Base-by-base conservation (phyloP, 1,140 invertebrate species). In the Asbolus verrucosus region DNA sequence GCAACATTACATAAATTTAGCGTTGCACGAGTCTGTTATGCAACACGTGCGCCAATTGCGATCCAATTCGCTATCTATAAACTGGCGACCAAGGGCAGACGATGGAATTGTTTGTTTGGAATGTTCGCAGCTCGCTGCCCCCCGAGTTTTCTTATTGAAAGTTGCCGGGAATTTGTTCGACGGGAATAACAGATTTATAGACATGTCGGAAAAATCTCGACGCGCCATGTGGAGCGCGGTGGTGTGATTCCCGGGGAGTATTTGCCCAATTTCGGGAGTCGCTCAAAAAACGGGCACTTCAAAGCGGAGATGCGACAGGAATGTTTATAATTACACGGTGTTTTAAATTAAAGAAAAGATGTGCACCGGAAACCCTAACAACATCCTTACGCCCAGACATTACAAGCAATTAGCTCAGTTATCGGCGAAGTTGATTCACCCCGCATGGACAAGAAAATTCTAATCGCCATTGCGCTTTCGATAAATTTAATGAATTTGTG, bases 351-450 rank as follows among this genome's bases (percentile, higher is more conserved):
- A 30, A 54, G 46, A 54, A 54, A 54, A 54, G 46, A 54, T 54
- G 46, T 19, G 41, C 46, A 54, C 46, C 46, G 46, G 46, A 54
- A 54, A 54, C 46, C 46, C 27, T 54, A 54, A 54, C 46, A 54
- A 54, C 46, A 54, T 54, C 46, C 46, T 54, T 27, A 11, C 6
- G 21, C n/a, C 46, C 46, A 54, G 46, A 54, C 46, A 54, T 54
- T 54, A 21, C 21, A n/a, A 21, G 46, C 46, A 54, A 54, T 54
- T 54, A 54, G 46, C 21, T 19, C 18, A 11, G 46, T 54, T 27
- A 54, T 27, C 19, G 46, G 18, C n/a, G 8, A n/a, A 54, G 46
- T 54, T 54, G 19, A 13, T 54, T 54, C 46, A 54, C 21, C 46
- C 46, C 21, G 27, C 21, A 24, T 27, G 46, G 21, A 54, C 46